Base-by-base conservation (phyloP, 2,888 invertebrate genomes). In the Myopa testacea region DNA sequence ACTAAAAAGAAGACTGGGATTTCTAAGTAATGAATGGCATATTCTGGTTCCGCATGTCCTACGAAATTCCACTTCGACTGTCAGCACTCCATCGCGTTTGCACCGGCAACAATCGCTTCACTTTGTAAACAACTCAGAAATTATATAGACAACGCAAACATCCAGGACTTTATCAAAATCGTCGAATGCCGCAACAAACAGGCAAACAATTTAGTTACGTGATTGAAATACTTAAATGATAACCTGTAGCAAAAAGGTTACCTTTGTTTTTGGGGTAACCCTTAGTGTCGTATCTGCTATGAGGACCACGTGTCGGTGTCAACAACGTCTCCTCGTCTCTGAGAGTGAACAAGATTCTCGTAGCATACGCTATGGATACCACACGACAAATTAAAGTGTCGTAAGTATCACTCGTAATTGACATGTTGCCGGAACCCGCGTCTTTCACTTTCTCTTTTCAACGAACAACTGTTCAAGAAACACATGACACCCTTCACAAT, bases 141-240 rank as follows among this genome's bases (percentile, higher is more conserved):
- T 45, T 6, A 63, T 6, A 63, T 14, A 19, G 73, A 55, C 38
- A 58, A 70, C 58, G 60, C 4, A 19, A 40, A 38, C 40, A 77
- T 69, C 63, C 26, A 10, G 34, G 37, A 68, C 19, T 67, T 55
- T 37, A 19, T 14, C 68, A 37, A 63, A 70, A 75, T 14, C 71
- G 69, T 37, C 67, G 74, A 79, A 80, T 78, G 77, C 75, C 78
- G 71, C 81, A 80, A 81, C 80, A 80, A 81, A 82, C 26, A 81
- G 80, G 81, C 81, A 82, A 82, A 81, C 81, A 82, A 81, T 81
- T 81, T 80, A 80, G 79, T 76, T 81, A 82, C 82, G 82, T 82
- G 82, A 77, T 78, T 79, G 79, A 82, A 82, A 82, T 82, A 75
- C 78, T 78, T 79, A 1, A 81, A 81, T 81, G 81, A 80, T 80